Evolutionary conservation across 2,113 vertebrate genomes (phyloP).

Genomic region (Pelodiscus sinensis): DNA sequence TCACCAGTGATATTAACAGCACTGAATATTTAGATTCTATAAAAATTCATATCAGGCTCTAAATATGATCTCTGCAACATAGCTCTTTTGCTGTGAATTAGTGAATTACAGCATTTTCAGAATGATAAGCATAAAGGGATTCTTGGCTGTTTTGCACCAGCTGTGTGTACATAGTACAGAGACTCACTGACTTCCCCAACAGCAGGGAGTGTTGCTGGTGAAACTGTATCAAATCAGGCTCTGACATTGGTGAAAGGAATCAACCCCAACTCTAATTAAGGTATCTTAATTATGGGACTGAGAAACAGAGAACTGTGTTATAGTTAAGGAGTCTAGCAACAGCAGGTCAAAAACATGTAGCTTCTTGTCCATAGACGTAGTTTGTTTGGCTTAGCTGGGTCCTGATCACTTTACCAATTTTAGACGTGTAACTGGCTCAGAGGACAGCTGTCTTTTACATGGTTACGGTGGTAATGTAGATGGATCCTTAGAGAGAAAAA

Average conservation of each 20-base stretch:
- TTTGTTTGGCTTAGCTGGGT: not conserved
- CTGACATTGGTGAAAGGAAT: constrained; percentile 35
- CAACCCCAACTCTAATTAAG: not conserved
- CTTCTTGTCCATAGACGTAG: not conserved
- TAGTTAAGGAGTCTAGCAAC: not conserved
- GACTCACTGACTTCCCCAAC: constrained; percentile 32
- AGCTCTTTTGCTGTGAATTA: constrained; percentile 41
- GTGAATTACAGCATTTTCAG: constrained; percentile 63
- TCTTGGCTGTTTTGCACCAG: constrained; percentile 59
- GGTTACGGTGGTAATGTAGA: not conserved
- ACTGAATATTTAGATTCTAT: constrained; percentile 32
- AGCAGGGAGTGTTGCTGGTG: not conserved
- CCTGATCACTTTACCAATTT: not conserved
- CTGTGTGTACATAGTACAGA: not conserved
- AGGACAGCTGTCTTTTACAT: not conserved
- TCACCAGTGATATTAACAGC: constrained; percentile 3
- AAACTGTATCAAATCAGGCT: constrained; percentile 46
- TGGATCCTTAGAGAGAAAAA: not conserved
- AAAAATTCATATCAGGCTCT: constrained; percentile 21
- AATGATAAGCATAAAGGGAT: constrained; percentile 38
- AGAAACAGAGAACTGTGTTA: constrained; percentile 51
- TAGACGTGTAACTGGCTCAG: not conserved
- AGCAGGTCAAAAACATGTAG: constrained; percentile 7
- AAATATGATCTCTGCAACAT: constrained; percentile 13
- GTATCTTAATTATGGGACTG: constrained; percentile 21